A percentile compares a stretch with the other conserved stretches of the same genome.
phyloP scores from a whole-genome alignment of 2,797 vertebrate species.

The Botia kubotai region DNA sequence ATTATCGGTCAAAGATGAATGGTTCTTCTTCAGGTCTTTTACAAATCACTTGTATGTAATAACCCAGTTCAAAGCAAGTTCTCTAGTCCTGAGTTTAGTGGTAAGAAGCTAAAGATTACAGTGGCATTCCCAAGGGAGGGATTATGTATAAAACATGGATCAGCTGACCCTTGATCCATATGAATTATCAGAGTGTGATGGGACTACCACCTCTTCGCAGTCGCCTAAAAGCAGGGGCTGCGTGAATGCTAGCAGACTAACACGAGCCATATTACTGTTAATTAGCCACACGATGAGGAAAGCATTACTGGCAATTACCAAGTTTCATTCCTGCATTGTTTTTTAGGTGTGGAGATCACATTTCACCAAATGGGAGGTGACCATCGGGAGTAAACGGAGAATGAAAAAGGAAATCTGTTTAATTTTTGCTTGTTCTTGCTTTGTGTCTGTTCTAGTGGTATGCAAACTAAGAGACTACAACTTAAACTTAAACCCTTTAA shows the following conservation, averaged over 20 bases:
- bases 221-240: conserved; percentile 42
- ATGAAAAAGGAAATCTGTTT: conserved; percentile 32
- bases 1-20: conserved; percentile 45
- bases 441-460: conserved; percentile 47
- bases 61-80: neutral
- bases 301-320: conserved; percentile 76
- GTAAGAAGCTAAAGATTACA: conserved; percentile 31
- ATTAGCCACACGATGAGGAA: conserved; percentile 78
- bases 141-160: conserved; percentile 33
- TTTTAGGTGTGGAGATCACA: conserved; percentile 1
- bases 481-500: neutral
- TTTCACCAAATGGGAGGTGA: conserved; percentile 45
- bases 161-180: conserved; percentile 47
- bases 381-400: conserved; percentile 35
- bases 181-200: conserved; percentile 42
- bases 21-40: conserved; percentile 29
- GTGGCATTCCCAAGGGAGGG: conserved; percentile 17
- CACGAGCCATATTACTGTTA: conserved; percentile 73
- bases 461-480: conserved; percentile 57
- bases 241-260: conserved; percentile 64
- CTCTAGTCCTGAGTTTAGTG: neutral
- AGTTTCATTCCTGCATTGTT: conserved; percentile 68
- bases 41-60: conserved; percentile 9
- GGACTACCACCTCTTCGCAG: conserved; percentile 46
- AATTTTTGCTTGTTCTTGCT: conserved; percentile 29